Conservation (phyloP, 2,888 invertebrate genomes). For the Monoplex corrugatus region DNA sequence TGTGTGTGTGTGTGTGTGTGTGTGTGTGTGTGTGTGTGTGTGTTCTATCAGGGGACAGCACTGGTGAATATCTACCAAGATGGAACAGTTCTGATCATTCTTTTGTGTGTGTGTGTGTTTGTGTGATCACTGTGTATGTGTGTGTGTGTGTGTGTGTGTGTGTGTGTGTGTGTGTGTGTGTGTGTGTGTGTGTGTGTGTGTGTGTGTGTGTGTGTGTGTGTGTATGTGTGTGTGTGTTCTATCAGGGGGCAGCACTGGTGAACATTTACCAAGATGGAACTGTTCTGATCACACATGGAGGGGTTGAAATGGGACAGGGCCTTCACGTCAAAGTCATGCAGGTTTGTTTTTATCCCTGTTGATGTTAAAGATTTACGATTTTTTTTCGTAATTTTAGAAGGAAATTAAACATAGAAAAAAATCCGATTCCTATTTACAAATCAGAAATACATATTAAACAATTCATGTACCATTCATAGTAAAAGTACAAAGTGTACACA, state of each 20-base stretch:
- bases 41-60: background rate
- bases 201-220: background rate
- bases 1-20: background rate
- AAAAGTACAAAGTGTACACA: too few species aligned
- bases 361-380: too few species aligned
- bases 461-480: too few species aligned
- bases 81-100: too few species aligned
- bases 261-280: conserved; percentile 88
- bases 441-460: too few species aligned
- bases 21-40: background rate
- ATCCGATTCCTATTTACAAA: too few species aligned
- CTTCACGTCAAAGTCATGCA: conserved; percentile 97
- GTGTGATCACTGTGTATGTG: conserved; percentile 75
- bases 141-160: background rate
- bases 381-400: too few species aligned
- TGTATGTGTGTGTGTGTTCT: background rate
- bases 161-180: background rate
- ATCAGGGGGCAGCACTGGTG: conserved; percentile 91
- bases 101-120: background rate
- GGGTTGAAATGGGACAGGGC: conserved; percentile 99
- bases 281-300: conserved; percentile 91
- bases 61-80: too few species aligned
- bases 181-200: background rate
- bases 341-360: too few species aligned
- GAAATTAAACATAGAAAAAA: too few species aligned